Base-by-base conservation (phyloP, 1,140 invertebrate genomes). In the Diachasma alloeum region DNA sequence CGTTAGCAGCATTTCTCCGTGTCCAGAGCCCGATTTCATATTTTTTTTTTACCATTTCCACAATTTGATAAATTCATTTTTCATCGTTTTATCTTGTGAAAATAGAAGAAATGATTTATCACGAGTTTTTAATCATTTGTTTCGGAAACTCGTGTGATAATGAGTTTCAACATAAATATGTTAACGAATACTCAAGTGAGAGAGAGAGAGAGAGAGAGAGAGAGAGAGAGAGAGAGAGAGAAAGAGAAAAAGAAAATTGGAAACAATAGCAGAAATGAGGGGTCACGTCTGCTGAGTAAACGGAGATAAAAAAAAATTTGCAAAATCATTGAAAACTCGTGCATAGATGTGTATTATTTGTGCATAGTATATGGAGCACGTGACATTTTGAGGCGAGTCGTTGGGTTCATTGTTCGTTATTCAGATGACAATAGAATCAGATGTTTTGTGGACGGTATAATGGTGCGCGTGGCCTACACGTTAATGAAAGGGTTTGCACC, bases 401-500 rank as follows among this genome's bases (percentile, higher is more conserved):
- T 24, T 56, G 39, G 24, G 39, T 26, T 44, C 39, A 74, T 75
- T 69, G 74, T 68, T 69, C 74, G 66, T 26, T 69, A 84, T 84
- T 81, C 79, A 26, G 59, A 63, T 63, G 84, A 89, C 87, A 89
- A 88, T 89, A 82, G 87, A 86, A 88, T 88, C 84, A 86, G 84
- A 88, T 85, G 86, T 89, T 89, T 88, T 87, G 87, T 88, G 44
- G 71, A 56, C 81, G 80, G 83, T 80, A 88, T 87, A 88, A 88
- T 88, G 82, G 85, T 85, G 83, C 87, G 86, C 85, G 87, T 88
- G 86, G 85, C 86, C 85, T 84, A 87, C 84, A 85, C 87, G 85
- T 85, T 88, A 89, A 89, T 88, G 88, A 88, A 89, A 88, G 86
- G 87, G 85, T 88, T 53, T 87, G 84, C 84, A 89, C 86, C 85